These are phyloP conservation scores for Noctua fimbriata DNA, from an alignment of 2,888 invertebrate genomes.

Conservation along the genomic window DNA sequence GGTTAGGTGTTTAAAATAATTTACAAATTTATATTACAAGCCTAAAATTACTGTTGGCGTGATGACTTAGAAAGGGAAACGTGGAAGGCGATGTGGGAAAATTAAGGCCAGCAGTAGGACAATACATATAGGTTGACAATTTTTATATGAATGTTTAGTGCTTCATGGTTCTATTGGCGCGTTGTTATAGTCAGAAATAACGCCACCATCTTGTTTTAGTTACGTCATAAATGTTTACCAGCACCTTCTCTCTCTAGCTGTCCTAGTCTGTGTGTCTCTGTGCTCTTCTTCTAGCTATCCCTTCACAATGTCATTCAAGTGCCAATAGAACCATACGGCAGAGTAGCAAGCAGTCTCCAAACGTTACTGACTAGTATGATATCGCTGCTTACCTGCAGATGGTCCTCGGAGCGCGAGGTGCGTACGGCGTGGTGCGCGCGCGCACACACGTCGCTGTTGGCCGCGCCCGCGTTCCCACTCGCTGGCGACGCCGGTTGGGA, in stretches of 20 bases:
- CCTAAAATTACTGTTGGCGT: not conserved
- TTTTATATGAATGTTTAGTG: not conserved
- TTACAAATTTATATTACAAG: not conserved
- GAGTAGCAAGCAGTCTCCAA: not conserved
- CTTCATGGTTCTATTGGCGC: constrained; percentile 7
- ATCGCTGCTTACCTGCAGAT: constrained; percentile 91
- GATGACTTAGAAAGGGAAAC: not conserved
- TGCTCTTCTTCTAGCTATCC: too few species aligned
- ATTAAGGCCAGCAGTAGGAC: not conserved
- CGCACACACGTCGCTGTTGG: constrained; percentile 77
- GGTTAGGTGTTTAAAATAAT: not conserved
- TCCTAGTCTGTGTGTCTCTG: too few species aligned
- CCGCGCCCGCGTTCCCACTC: constrained; percentile 73
- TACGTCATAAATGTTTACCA: not conserved
- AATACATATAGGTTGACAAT: not conserved
- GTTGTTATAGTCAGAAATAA: not conserved
- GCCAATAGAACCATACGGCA: not conserved
- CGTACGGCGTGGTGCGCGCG: constrained; percentile 93
- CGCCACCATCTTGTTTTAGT: not conserved
- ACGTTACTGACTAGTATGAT: too few species aligned
- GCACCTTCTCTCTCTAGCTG: too few species aligned
- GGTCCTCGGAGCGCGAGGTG: constrained; percentile 97
- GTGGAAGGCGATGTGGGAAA: not conserved
- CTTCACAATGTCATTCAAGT: not conserved
- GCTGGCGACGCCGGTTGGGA: constrained; percentile 88